Evolutionary conservation across 2,888 invertebrate genomes (phyloP), one percentile per base, ranked within the genome.

Genomic region (Crematogaster levior): DNA sequence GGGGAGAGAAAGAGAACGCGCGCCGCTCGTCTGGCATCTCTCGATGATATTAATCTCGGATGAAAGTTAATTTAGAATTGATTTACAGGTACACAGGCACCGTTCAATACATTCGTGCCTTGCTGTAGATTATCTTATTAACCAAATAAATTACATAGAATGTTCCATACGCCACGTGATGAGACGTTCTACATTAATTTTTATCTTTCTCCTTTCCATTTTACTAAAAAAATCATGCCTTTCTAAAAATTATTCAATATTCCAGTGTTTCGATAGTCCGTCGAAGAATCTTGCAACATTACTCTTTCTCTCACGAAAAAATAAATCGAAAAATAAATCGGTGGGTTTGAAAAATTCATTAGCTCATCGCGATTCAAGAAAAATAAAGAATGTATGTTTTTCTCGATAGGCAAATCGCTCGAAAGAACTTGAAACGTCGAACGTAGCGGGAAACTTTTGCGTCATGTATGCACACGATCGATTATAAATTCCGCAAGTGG

Each of bases 61-160:
- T 30, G 68, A 79, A 79, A 79, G 77, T 79, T 79, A 79, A 79
- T 79, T 79, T 79, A 79, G 68, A 68, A 79, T 79, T 79, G 77
- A 79, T 79, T 79, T 79, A 79, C 77, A 79, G 77, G 56, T 79
- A 79, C 77, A 79, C n/a, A 68, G 65, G n/a, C 53, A 56, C n/a
- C 56, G 66, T 46, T 79, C 77, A 9, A 79, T 79, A 79, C 77
- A 68, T 56, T 46, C 21, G 56, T 15, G 30, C 30, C 21, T 56
- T 56, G 46, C 18, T 24, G 56, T 40, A 9, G 77, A 79, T 79
- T 68, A 79, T 79, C 77, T 66, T 68, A 79, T 66, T 68, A 68
- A 34, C 24, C 53, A 30, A 68, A 68, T 79, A 56, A 79, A 79
- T 79, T 43, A 37, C 21, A 34, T 66, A 10, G 12, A 18, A 21